Evolutionary conservation across 2,797 vertebrate species (phyloP).

Genomic region (Sphenodon punctatus): DNA sequence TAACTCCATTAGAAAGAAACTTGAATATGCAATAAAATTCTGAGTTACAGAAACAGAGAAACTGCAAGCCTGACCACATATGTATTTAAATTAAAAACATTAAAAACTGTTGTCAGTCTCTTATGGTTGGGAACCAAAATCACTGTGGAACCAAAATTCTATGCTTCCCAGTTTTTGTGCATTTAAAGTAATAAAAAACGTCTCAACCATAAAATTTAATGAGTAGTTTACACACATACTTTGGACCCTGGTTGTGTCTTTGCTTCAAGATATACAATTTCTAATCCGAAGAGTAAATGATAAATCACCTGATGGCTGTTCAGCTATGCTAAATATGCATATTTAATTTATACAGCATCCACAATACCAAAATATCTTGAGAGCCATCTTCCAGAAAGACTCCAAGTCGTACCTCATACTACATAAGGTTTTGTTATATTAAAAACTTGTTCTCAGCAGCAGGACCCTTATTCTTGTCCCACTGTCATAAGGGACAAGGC

Average conservation of each 20-base stretch:
- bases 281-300: too few species aligned
- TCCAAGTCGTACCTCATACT: not conserved
- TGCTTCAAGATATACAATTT: fast-evolving
- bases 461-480: not conserved
- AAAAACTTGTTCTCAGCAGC: not conserved
- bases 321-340: too few species aligned
- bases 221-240: not conserved
- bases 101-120: too few species aligned
- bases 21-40: too few species aligned
- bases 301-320: too few species aligned
- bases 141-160: too few species aligned
- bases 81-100: too few species aligned
- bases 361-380: not conserved
- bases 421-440: fast-evolving
- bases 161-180: not conserved
- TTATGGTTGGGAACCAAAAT: too few species aligned
- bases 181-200: fast-evolving
- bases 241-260: fast-evolving
- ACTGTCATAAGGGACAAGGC: not conserved
- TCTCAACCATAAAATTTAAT: not conserved
- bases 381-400: not conserved
- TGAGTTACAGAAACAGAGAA: too few species aligned
- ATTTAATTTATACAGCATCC: too few species aligned
- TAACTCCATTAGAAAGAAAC: too few species aligned
- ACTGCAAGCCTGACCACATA: too few species aligned